Base-by-base conservation (phyloP, 2,113 vertebrate genomes). In the Pavo muticus region DNA sequence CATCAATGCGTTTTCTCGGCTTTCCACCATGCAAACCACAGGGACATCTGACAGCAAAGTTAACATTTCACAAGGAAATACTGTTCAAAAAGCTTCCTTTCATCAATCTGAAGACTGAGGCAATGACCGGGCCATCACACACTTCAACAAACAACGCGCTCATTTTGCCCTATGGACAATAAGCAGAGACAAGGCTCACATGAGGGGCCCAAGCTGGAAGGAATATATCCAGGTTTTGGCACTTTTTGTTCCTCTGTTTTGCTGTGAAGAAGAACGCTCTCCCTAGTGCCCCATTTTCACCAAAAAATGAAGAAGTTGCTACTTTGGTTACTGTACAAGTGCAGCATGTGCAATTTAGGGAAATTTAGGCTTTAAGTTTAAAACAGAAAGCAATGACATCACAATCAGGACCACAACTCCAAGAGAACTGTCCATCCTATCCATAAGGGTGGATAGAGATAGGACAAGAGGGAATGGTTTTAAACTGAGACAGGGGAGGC, bases 1-100 rank as follows among this genome's bases (percentile, higher is more conserved):
- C 17, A 44, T 0, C 1, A 3, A 13, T 3, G 3, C 9, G 3
- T 25, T 12, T 59, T 25, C 42, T 79, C 39, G 3, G 3, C 16
- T 14, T 11, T 5, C 15, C 37, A 21, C 47, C 14, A 4, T 4
- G 12, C 0, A 7, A 91, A 10, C 23, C 13, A 11, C 60, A 21
- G 19, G 39, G 29, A 9, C 1, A 3, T 7, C 32, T 40, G 19
- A 5, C 75, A 37, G 5, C 35, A 61, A 70, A 79, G 76, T 19
- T 8, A 14, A 72, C 32, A 75, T 45, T 56, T 19, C 10, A 6
- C 48, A 47, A 21, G 47, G 20, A 24, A 50, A 24, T 24, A 13
- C 23, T 12, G 11, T 24, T 50, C 48, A 24, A 50, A 48, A 50
- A 50, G 12, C 48, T 50, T 24, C 21, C 48, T 50, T 24, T 50